These are phyloP conservation scores for Synergus japonicus DNA, from an alignment of 2,888 invertebrate species.

Conservation along the genomic window DNA sequence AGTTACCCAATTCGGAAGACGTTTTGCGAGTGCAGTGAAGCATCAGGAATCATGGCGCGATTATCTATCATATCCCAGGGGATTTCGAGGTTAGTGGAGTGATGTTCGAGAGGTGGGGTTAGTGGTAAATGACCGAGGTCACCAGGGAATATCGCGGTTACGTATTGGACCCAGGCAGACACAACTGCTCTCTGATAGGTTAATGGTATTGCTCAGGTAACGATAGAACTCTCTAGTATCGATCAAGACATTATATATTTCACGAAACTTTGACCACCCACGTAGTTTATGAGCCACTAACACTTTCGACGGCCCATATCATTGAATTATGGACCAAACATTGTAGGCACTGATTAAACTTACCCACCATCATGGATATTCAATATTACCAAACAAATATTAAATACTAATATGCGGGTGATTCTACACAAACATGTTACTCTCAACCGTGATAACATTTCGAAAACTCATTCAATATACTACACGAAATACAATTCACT, in stretches of 20 bases:
- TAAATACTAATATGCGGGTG: too few species aligned
- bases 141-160: constrained; percentile 67
- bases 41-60: constrained; percentile 63
- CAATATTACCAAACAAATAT: too few species aligned
- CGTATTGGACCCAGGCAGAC: constrained; percentile 61
- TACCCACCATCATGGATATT: neutral
- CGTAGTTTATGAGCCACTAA: constrained; percentile 16
- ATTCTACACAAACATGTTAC: too few species aligned
- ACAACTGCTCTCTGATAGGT: constrained; percentile 68
- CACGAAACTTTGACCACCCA: constrained; percentile 29
- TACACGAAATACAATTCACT: too few species aligned
- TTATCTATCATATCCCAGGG: constrained; percentile 60
- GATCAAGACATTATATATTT: constrained; percentile 43
- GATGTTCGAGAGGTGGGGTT: constrained; percentile 55
- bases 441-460: too few species aligned
- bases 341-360: constrained; percentile 6
- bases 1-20: constrained; percentile 35
- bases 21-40: constrained; percentile 41
- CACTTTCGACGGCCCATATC: constrained; percentile 11
- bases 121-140: constrained; percentile 66
- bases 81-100: constrained; percentile 57
- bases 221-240: constrained; percentile 61
- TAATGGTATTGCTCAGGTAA: constrained; percentile 66
- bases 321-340: constrained; percentile 18
- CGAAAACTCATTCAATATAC: too few species aligned